These are phyloP conservation scores for Gulo gulo DNA, from an alignment of 2,113 vertebrate species.

Conservation along the genomic window DNA sequence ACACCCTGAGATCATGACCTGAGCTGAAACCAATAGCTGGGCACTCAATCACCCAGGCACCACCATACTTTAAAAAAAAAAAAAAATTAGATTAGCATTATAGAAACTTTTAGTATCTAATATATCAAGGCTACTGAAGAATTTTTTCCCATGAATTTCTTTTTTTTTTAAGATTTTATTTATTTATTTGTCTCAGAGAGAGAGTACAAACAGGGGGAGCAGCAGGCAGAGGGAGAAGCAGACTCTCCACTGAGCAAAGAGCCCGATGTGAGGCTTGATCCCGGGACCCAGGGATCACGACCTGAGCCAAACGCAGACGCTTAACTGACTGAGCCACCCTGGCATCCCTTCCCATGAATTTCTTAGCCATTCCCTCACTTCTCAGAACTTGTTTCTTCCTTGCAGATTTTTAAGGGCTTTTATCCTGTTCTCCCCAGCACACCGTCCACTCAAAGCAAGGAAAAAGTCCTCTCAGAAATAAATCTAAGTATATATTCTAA, in stretches of 20 bases:
- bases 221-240: too few species aligned
- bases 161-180: not conserved
- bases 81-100: not conserved
- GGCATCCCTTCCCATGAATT: not conserved
- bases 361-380: too few species aligned
- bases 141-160: not conserved
- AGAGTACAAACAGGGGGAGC: too few species aligned
- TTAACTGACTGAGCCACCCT: not conserved
- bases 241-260: too few species aligned
- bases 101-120: not conserved
- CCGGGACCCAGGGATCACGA: too few species aligned
- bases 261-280: too few species aligned
- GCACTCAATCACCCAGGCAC: not conserved
- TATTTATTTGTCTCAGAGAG: too few species aligned
- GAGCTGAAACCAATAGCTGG: not conserved
- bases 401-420: not conserved
- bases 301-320: too few species aligned
- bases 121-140: not conserved
- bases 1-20: not conserved
- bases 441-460: not conserved
- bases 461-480: not conserved
- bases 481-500: not conserved
- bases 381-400: too few species aligned
- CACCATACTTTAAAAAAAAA: not conserved
- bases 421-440: not conserved